Conservation (phyloP, 2,797 vertebrate genomes). For the Squalus acanthias region DNA sequence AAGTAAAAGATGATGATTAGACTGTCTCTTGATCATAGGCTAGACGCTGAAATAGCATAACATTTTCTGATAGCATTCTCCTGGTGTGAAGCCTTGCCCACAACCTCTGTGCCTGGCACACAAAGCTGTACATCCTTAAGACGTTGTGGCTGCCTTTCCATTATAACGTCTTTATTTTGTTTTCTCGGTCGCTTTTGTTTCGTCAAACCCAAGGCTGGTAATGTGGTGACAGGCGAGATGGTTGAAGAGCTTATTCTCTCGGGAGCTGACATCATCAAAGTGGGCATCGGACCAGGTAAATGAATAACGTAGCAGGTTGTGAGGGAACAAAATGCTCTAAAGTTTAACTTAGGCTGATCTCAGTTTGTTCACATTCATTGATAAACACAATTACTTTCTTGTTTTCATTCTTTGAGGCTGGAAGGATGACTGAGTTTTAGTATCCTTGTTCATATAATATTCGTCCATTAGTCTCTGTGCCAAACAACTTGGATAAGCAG, state of each 20-base stretch:
- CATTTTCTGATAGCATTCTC: neutral
- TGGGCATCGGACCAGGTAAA: conserved; percentile 94
- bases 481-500: neutral
- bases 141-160: neutral
- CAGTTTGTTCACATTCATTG: neutral
- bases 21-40: neutral
- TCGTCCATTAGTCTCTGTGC: neutral
- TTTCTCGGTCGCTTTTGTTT: neutral
- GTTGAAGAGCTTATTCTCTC: conserved; percentile 95
- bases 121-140: neutral
- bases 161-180: neutral
- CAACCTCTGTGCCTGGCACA: neutral
- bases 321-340: neutral
- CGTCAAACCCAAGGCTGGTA: conserved; percentile 73
- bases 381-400: neutral
- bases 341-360: neutral
- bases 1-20: neutral
- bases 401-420: neutral
- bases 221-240: conserved; percentile 98
- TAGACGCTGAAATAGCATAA: neutral
- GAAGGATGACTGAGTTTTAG: neutral
- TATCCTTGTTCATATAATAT: neutral
- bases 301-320: neutral
- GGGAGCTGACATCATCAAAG: conserved; percentile 97
- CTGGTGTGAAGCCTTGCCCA: neutral